These are phyloP conservation scores for Eurystomus gularis DNA, from an alignment of 2,113 vertebrate species.

Conservation along the genomic window DNA sequence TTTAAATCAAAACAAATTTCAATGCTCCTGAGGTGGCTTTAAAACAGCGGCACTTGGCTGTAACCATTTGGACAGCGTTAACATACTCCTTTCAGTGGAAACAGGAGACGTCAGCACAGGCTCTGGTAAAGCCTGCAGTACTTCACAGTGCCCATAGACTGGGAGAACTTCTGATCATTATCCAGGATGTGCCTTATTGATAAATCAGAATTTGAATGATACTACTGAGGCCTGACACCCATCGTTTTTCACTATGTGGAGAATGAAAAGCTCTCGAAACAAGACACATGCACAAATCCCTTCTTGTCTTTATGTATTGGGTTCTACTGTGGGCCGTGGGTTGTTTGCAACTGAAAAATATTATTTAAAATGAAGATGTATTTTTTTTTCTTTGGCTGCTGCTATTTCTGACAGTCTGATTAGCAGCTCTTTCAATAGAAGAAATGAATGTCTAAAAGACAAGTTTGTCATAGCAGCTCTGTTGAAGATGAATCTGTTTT, in stretches of 20 bases:
- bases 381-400: not conserved
- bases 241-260: not conserved
- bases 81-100: not conserved
- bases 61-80: not conserved
- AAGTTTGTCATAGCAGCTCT: slow-evolving; percentile 51
- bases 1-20: not conserved
- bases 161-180: not conserved
- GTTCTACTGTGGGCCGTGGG: not conserved
- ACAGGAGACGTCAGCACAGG: not conserved
- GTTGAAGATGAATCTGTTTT: slow-evolving; percentile 21
- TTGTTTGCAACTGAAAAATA: not conserved
- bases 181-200: not conserved
- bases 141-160: not conserved
- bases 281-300: not conserved
- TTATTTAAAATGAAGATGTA: not conserved
- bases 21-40: not conserved
- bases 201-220: not conserved
- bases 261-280: not conserved
- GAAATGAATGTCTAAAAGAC: slow-evolving; percentile 22
- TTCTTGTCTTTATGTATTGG: not conserved
- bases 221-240: not conserved
- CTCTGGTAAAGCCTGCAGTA: not conserved
- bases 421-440: slow-evolving; percentile 21
- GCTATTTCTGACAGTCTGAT: slow-evolving; percentile 38
- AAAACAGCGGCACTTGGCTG: not conserved